A percentile compares a stretch with the other conserved stretches of the same genome.
Evolutionary conservation across 2,888 invertebrate species (phyloP).

Genomic region (Pheosia tremula): DNA sequence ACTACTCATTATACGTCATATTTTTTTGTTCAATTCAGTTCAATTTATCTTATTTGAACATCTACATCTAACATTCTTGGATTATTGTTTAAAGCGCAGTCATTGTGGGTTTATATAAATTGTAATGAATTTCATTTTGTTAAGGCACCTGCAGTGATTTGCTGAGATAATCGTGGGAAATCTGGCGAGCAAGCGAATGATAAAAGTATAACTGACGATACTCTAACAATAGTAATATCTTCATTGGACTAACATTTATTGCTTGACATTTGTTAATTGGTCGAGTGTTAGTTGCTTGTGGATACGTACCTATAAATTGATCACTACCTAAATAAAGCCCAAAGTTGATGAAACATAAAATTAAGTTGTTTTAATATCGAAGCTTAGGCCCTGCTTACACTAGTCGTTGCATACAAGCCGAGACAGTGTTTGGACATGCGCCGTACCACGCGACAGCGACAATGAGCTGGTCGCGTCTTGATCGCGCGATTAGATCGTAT

Average conservation of each 20-base stretch:
- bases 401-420: constrained; percentile 34
- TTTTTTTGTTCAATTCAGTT: constrained; percentile 22
- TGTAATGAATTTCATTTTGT: constrained; percentile 10
- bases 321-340: too few species aligned
- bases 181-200: not conserved
- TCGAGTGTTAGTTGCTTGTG: too few species aligned
- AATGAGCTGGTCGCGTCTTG: constrained; percentile 62
- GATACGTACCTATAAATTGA: too few species aligned
- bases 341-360: too few species aligned
- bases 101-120: constrained; percentile 13
- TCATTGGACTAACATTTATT: too few species aligned
- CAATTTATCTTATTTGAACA: constrained; percentile 23
- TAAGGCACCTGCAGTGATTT: not conserved
- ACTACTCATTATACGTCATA: constrained; percentile 21
- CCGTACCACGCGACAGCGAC: constrained; percentile 58
- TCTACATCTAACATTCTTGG: constrained; percentile 26
- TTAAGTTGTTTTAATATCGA: not conserved
- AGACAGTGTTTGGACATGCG: constrained; percentile 73
- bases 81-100: constrained; percentile 24
- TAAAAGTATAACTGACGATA: not conserved
- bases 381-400: not conserved
- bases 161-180: not conserved
- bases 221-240: too few species aligned
- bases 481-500: constrained; percentile 70
- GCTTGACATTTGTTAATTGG: too few species aligned